Conservation (phyloP, 2,113 vertebrate genomes). For the Promerops cafer region DNA sequence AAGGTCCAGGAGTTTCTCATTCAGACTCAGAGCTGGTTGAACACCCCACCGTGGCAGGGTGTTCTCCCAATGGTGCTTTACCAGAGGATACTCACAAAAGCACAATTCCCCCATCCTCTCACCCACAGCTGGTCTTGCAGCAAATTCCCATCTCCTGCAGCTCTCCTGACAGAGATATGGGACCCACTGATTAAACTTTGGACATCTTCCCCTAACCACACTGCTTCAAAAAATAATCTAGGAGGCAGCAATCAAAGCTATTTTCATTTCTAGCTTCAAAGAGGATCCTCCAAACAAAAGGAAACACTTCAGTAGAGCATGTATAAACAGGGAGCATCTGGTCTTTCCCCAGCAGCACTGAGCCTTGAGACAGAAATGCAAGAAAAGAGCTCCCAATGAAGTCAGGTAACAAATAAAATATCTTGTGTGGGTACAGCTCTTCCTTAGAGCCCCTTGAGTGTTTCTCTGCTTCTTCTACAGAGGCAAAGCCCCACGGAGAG, state of each 20-base stretch:
- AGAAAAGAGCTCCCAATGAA: not conserved
- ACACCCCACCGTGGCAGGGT: accelerated
- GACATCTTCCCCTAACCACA: not conserved
- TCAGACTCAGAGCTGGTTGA: not conserved
- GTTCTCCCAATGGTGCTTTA: not conserved
- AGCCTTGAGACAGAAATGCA: not conserved
- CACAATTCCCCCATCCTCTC: not conserved
- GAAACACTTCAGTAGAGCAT: not conserved
- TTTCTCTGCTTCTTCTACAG: not conserved
- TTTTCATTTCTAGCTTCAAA: conserved; percentile 10
- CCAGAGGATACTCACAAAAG: not conserved
- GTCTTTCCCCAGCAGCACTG: not conserved
- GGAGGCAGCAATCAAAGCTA: not conserved
- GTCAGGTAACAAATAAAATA: not conserved
- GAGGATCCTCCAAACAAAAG: not conserved
- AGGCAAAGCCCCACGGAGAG: not conserved
- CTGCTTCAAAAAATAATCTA: not conserved
- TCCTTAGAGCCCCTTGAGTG: not conserved
- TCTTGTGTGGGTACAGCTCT: not conserved
- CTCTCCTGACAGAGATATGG: not conserved
- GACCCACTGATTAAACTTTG: not conserved
- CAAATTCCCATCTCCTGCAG: not conserved
- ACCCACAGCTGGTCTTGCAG: not conserved
- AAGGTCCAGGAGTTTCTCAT: not conserved
- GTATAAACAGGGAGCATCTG: not conserved